Base-by-base conservation (phyloP, 2,888 invertebrate genomes). In the Clunio marinus region DNA sequence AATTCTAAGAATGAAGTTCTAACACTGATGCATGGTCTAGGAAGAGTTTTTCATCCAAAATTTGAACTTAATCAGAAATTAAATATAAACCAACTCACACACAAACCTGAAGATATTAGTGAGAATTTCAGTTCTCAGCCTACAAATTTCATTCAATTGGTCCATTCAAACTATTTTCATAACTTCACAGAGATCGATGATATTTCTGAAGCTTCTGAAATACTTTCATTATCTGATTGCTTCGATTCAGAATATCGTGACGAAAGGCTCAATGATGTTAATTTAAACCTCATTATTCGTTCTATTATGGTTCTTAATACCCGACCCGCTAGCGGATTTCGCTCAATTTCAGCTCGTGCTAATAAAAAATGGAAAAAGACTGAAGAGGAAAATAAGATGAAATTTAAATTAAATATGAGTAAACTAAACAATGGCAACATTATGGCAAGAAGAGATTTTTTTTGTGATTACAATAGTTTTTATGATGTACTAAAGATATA, bases 11-110 rank as follows among this genome's bases (percentile, higher is more conserved):
- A 88, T 76, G 87, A 89, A 77, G 84, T 83, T 41, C 81, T 90
- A 13, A 86, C 87, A 70, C 82, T 90, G 72, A 82, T 91, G 74
- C 90, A 90, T 78, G 88, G 88, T 0, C 80, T 91, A 17, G 90
- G 90, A 24, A 82, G 88, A 75, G 88, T 89, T 7, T 81, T 89
- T 37, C 88, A 90, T 80, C 89, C 90, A 37, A 91, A 89, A 83
- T 20, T 73, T 73, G 68, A 58, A 28, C 17, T 22, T 2, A 22
- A 55, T 25, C 2, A 15, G 10, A 7, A 5, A 45, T 75, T 76
- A 13, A 70, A 74, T 5, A 71, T 73, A 17, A 80, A 80, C 75
- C 80, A 77, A 70, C 81, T 89, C 60, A 78, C 82, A 51, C 86
- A 88, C 74, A 79, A 83, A 68, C 86, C 91, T 1, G 83, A 83